phyloP scores from a whole-genome alignment of 2,888 invertebrate species.

The Acanthosepion lycidas region DNA sequence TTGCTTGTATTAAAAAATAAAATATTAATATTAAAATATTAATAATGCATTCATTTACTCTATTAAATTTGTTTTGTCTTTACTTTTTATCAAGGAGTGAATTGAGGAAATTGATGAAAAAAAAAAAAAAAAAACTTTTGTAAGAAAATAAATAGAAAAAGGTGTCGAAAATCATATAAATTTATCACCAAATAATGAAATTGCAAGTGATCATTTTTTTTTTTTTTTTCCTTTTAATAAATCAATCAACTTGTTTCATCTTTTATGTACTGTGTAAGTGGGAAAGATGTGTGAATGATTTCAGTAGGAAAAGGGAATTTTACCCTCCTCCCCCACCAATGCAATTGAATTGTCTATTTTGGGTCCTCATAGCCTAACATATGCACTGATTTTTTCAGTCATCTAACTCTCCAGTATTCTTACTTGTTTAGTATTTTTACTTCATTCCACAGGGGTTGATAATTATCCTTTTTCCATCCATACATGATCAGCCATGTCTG shows the following conservation, averaged over 20 bases:
- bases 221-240: not conserved
- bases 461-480: too few relatives aligned
- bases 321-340: too few relatives aligned
- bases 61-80: not conserved
- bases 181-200: not conserved
- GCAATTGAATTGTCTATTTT: too few relatives aligned
- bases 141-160: not conserved
- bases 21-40: conserved; percentile 2
- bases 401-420: too few relatives aligned
- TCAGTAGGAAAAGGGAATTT: too few relatives aligned
- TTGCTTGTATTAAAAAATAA: not conserved
- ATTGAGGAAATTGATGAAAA: not conserved
- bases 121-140: not conserved
- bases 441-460: too few relatives aligned
- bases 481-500: too few relatives aligned
- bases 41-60: not conserved
- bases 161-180: not conserved
- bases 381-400: too few relatives aligned
- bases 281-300: too few relatives aligned
- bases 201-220: not conserved
- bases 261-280: not conserved
- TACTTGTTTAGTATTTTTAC: too few relatives aligned
- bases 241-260: not conserved
- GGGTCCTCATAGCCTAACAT: too few relatives aligned
- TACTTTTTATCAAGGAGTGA: not conserved